These are phyloP conservation scores for Drosophila ficusphila DNA, from an alignment of 1,140 invertebrate genomes.

Conservation along the genomic window DNA sequence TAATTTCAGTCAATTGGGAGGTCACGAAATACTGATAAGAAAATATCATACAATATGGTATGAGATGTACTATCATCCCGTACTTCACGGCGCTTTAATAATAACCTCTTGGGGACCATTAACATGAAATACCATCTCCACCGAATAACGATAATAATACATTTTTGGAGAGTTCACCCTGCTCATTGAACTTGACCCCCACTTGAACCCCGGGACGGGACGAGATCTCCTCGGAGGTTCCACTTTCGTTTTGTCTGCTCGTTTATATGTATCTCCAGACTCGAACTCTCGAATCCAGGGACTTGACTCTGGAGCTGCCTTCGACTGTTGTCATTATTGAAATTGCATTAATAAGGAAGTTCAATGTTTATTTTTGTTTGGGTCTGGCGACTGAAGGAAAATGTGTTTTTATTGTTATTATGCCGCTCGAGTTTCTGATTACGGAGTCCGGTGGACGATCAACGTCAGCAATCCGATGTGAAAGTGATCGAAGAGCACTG, in stretches of 20 bases:
- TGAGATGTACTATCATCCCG: neutral
- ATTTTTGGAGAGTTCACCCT: slow-evolving; percentile 33
- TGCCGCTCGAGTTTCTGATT: slow-evolving; percentile 26
- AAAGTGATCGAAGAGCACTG: slow-evolving; percentile 18
- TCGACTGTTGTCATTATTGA: slow-evolving; percentile 62
- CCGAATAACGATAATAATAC: slow-evolving; percentile 27
- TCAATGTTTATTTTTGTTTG: slow-evolving; percentile 75
- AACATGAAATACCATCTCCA: slow-evolving; percentile 9
- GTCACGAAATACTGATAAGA: neutral
- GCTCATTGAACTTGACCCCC: slow-evolving; percentile 34
- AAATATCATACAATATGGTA: too few species aligned
- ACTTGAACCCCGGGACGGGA: slow-evolving; percentile 19
- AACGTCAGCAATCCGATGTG: slow-evolving; percentile 34
- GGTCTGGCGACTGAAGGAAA: slow-evolving; percentile 24
- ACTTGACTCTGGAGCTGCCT: slow-evolving; percentile 33
- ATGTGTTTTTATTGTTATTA: slow-evolving; percentile 25
- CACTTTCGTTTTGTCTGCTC: slow-evolving; percentile 67
- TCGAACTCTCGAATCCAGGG: slow-evolving; percentile 19
- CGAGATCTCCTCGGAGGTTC: slow-evolving; percentile 16
- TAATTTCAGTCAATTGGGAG: neutral
- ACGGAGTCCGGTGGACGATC: slow-evolving; percentile 17
- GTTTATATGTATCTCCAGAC: slow-evolving; percentile 42
- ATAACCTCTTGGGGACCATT: neutral
- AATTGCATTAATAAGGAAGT: slow-evolving; percentile 82
- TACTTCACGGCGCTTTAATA: neutral